Evolutionary conservation across 2,113 vertebrate genomes (phyloP).

Genomic region (Acrocephalus arundinaceus): DNA sequence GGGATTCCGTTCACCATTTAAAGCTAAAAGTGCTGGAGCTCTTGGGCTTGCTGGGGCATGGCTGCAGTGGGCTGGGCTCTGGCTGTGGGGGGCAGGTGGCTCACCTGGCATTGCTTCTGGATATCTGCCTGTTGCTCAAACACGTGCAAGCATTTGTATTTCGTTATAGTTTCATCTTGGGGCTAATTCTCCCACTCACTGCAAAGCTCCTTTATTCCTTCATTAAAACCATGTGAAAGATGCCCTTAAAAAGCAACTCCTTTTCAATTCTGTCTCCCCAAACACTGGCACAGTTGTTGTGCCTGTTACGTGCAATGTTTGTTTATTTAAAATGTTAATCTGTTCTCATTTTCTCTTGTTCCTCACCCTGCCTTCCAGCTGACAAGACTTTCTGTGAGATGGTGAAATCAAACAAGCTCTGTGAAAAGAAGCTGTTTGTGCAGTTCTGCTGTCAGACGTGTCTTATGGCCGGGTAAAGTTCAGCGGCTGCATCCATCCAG

Average conservation of each 20-base stretch:
- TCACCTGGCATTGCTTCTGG: slow-evolving; percentile 1
- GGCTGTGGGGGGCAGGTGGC: not conserved
- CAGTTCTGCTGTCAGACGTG: slow-evolving; percentile 93
- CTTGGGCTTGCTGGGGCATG: not conserved
- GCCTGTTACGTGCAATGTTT: slow-evolving; percentile 2
- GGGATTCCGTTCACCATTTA: not conserved
- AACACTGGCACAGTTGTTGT: not conserved
- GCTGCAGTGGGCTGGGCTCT: not conserved
- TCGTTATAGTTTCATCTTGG: not conserved
- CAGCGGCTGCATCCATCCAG: not conserved
- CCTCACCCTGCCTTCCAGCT: slow-evolving; percentile 64
- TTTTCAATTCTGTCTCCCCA: not conserved
- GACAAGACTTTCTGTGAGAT: slow-evolving; percentile 91
- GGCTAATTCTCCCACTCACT: slow-evolving; percentile 35
- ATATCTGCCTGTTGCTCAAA: not conserved
- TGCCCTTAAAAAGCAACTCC: not conserved
- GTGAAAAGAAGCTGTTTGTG: slow-evolving; percentile 89
- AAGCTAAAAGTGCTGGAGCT: not conserved
- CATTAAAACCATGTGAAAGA: not conserved
- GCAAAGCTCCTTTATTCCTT: slow-evolving; percentile 22
- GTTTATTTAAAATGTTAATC: slow-evolving; percentile 58
- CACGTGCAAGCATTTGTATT: not conserved
- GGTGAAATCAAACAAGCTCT: slow-evolving; percentile 91
- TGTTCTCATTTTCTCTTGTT: slow-evolving; percentile 45
- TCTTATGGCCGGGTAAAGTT: slow-evolving; percentile 83